Conservation (phyloP, 2,888 invertebrate species). For the Malacosoma neustria region DNA sequence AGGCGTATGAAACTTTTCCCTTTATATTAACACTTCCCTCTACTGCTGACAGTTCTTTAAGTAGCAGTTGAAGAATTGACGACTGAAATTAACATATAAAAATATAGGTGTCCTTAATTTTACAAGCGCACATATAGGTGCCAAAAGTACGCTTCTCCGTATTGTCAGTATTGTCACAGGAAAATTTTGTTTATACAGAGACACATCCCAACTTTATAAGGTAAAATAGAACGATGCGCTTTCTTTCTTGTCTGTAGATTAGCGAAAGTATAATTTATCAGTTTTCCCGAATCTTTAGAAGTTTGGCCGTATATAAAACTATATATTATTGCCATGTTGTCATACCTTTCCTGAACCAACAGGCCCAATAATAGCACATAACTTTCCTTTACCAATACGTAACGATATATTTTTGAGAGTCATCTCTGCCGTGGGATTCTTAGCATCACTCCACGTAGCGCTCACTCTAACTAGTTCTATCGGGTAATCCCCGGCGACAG, state of each 20-base stretch:
- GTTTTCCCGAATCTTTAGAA: no score
- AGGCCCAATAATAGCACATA: conserved; percentile 89
- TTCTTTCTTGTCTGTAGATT: no score
- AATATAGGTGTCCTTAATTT: no score
- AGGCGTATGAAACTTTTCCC: conserved; percentile 82
- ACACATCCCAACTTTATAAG: no score
- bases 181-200: no score
- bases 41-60: conserved; percentile 79
- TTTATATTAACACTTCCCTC: conserved; percentile 76
- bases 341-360: conserved; percentile 87
- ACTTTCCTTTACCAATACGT: conserved; percentile 72
- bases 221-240: no score
- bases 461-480: conserved; percentile 39
- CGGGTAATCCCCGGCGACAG: conserved; percentile 27
- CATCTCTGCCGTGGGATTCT: conserved; percentile 46
- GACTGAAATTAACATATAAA: conserved; percentile 59
- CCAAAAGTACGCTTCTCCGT: no score
- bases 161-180: no score
- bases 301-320: no score
- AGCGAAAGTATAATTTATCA: no score
- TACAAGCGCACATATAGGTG: no score
- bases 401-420: conserved; percentile 73
- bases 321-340: conserved; percentile 1
- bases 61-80: conserved; percentile 78
- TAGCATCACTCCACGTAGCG: conserved; percentile 47